Percentiles rank a stretch among this genome's conserved stretches.
phyloP scores from a whole-genome alignment of 2,113 vertebrate genomes.

The Picathartes gymnocephalus region DNA sequence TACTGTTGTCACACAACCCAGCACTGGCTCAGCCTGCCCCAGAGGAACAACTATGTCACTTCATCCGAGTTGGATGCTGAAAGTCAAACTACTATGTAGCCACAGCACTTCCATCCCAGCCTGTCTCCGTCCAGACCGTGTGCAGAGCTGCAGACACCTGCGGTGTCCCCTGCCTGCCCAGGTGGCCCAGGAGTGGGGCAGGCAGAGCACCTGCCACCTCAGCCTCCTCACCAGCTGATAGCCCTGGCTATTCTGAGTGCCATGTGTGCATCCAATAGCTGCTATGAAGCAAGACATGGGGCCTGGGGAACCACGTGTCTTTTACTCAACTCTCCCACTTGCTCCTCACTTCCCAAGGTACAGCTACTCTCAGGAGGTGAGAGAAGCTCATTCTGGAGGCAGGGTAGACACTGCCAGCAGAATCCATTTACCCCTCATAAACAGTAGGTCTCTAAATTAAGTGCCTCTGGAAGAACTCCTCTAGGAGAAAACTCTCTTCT shows the following conservation, averaged over 20 bases:
- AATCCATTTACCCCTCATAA: neutral
- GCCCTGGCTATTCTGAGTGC: neutral
- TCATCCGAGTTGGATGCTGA: neutral
- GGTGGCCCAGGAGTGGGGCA: neutral
- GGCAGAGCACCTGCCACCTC: neutral
- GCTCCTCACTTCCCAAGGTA: neutral
- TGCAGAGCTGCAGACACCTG: neutral
- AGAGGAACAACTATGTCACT: neutral
- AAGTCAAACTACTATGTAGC: neutral
- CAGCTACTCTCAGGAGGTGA: neutral
- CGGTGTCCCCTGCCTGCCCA: neutral
- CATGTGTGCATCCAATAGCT: fast-evolving
- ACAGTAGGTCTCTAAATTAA: neutral
- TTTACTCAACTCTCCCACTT: neutral
- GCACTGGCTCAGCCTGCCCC: neutral
- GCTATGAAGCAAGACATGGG: neutral
- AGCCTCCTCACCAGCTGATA: neutral
- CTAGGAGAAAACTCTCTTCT: neutral
- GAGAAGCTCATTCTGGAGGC: neutral
- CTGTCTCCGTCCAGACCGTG: fast-evolving
- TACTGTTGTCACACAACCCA: neutral
- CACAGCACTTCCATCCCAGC: neutral
- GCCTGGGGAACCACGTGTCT: neutral
- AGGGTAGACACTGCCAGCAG: neutral
- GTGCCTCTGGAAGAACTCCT: neutral